Evolutionary conservation across 2,888 invertebrate species (phyloP), one percentile per base, ranked within the genome.

Genomic region (Drosophila nr. perissopoda): DNA sequence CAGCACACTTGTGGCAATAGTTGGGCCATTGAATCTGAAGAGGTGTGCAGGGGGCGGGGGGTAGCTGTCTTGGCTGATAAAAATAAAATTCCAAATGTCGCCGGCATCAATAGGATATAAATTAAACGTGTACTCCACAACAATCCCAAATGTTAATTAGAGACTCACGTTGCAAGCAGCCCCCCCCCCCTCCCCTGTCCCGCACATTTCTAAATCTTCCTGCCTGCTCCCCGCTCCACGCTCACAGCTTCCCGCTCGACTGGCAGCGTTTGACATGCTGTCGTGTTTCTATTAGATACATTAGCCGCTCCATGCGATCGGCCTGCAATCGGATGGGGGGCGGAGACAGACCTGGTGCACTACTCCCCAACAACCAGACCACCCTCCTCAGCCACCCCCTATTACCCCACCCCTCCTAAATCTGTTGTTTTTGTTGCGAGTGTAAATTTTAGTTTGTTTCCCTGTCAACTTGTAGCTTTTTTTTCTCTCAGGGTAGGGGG

Each of bases 51-150:
- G 31, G 60, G 48, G 27, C 61, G 27, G 31, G 54, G 18, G 36
- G n/a, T 0, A 33, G 49, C 46, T 46, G 25, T 8, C 21, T 25
- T 2, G 13, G 4, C 59, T 76, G 90, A 71, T 82, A 88, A 81
- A 88, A 89, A 88, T 89, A 91, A 88, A 91, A 88, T 90, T 79
- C 77, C 86, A 89, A 90, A 88, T 90, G 89, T 88, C 87, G 91
- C 88, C 74, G 86, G 88, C 91, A 88, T 88, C 88, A 88, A 88
- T 89, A 89, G 76, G 89, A 76, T 91, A 89, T 89, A 89, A 89
- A 91, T 91, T 89, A 91, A 91, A 88, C 69, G 72, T 83, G 89
- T 88, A 89, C 81, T 88, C 83, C 79, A 88, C 33, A 21, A 5
- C 85, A 88, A 91, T 87, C 73, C 82, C 75, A 74, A 84, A 83